These are phyloP conservation scores for Incurvaria masculella DNA, from an alignment of 2,888 invertebrate species.

Conservation along the genomic window DNA sequence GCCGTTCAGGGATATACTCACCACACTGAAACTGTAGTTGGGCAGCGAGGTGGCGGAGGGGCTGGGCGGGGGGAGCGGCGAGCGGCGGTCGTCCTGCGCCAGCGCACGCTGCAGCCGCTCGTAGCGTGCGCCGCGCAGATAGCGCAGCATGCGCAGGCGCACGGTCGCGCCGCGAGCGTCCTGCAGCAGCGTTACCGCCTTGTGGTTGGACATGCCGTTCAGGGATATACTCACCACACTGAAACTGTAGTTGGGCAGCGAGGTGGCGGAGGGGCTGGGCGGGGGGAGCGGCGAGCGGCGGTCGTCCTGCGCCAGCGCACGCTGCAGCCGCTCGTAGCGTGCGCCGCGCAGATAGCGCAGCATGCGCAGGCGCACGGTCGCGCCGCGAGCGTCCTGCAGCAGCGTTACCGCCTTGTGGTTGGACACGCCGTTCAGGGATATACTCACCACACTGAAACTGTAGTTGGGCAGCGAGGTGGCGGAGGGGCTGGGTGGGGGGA, in stretches of 20 bases:
- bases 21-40: conserved; percentile 73
- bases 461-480: conserved; percentile 72
- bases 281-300: conserved; percentile 57
- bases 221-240: conserved; percentile 68
- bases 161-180: conserved; percentile 66
- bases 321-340: conserved; percentile 66
- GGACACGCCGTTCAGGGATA: conserved; percentile 75
- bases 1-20: conserved; percentile 78
- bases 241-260: conserved; percentile 71
- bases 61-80: conserved; percentile 59
- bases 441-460: conserved; percentile 68
- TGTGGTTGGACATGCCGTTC: conserved; percentile 85
- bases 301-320: conserved; percentile 72
- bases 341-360: conserved; percentile 35
- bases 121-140: conserved; percentile 30
- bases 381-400: conserved; percentile 73
- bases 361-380: conserved; percentile 36
- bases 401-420: conserved; percentile 92
- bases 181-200: conserved; percentile 84
- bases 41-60: conserved; percentile 71
- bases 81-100: conserved; percentile 65
- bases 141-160: too few relatives aligned
- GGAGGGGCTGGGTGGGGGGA: conserved; percentile 63
- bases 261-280: conserved; percentile 67
- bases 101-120: conserved; percentile 79